phyloP scores from a whole-genome alignment of 2,797 vertebrate genomes.

The Selene dorsalis region DNA sequence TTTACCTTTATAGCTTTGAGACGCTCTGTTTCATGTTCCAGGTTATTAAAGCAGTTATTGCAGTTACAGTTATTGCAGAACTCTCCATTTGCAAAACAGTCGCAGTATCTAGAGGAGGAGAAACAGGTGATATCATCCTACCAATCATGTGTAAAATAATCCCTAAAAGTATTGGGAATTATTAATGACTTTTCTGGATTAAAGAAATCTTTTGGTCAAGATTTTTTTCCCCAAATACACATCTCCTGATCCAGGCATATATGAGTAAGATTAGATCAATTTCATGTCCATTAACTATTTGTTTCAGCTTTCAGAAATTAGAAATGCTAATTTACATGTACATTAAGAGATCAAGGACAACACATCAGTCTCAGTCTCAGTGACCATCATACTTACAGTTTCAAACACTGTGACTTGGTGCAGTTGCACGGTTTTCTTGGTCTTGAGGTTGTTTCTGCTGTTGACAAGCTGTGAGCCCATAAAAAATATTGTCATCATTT shows the following conservation, averaged over 20 bases:
- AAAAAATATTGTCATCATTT: not conserved
- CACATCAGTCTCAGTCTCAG: not conserved
- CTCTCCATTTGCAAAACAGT: slow-evolving; percentile 99
- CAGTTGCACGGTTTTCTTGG: slow-evolving; percentile 98
- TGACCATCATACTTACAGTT: slow-evolving; percentile 89
- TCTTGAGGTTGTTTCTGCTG: slow-evolving; percentile 90
- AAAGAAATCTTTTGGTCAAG: not conserved
- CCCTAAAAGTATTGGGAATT: not conserved
- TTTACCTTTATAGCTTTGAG: slow-evolving; percentile 98
- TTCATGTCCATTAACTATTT: no score
- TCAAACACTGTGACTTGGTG: slow-evolving; percentile 98
- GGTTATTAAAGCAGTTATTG: slow-evolving; percentile 98
- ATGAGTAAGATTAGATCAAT: no score
- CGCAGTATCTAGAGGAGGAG: slow-evolving; percentile 89
- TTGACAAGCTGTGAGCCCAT: slow-evolving; percentile 73
- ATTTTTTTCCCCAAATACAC: no score
- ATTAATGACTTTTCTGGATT: not conserved
- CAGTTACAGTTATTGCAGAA: slow-evolving; percentile 99
- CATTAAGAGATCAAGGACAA: not conserved
- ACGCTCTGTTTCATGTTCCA: slow-evolving; percentile 97
- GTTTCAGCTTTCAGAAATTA: not conserved
- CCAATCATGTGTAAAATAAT: not conserved
- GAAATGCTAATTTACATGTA: not conserved
- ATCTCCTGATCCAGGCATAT: not conserved
- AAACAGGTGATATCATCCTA: not conserved